Evolutionary conservation across 2,888 invertebrate genomes (phyloP).

Genomic region (Branchellion lobata): DNA sequence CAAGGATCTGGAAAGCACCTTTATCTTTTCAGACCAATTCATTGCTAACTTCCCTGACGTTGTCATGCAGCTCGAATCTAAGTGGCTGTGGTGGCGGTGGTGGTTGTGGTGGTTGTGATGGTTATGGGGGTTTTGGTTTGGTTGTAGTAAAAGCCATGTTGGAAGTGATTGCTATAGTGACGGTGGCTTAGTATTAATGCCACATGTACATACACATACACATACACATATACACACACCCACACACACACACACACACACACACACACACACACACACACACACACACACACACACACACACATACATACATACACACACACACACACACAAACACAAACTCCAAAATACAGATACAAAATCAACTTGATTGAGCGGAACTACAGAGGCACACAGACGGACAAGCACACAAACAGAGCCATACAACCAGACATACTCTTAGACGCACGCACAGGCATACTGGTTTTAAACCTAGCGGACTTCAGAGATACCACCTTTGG

Average conservation of each 20-base stretch:
- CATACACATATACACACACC: too few relatives aligned
- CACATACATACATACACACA: too few relatives aligned
- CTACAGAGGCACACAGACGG: too few relatives aligned
- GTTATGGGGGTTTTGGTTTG: neutral
- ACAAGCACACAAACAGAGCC: neutral
- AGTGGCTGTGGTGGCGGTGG: neutral
- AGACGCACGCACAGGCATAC: slow-evolving; percentile 3
- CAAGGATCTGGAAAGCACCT: neutral
- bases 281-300: too few relatives aligned
- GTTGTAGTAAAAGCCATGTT: neutral
- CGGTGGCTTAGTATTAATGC: neutral
- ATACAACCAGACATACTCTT: slow-evolving; percentile 8
- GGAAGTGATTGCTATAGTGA: neutral
- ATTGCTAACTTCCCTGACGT: slow-evolving; percentile 12
- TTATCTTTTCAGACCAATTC: neutral
- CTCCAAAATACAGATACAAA: too few relatives aligned
- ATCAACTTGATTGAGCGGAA: neutral
- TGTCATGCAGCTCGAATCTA: neutral
- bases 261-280: neutral
- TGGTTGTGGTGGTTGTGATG: neutral
- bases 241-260: neutral
- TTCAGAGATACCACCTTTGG: neutral
- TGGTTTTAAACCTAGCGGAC: neutral
- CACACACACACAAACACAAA: neutral
- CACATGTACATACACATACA: neutral